Conservation (phyloP, 2,113 vertebrate species). For the Chlorodrepanis virens region DNA sequence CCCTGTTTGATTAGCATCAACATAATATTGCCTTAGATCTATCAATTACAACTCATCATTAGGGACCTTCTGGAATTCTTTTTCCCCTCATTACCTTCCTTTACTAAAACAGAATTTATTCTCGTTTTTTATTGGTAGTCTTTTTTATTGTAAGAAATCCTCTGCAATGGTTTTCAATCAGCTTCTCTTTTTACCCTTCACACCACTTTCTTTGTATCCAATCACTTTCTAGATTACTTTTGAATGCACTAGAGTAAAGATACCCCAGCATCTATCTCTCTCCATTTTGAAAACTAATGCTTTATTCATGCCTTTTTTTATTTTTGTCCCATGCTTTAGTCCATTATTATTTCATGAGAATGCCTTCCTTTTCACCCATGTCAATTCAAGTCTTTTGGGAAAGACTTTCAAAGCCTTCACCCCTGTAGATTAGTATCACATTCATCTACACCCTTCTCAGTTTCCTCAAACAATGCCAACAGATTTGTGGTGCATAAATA, state of each 20-base stretch:
- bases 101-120: background rate
- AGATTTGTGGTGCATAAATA: background rate
- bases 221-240: background rate
- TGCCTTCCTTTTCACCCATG: background rate
- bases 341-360: background rate
- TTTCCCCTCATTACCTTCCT: fast-evolving
- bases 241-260: background rate
- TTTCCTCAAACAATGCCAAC: background rate
- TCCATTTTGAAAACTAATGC: background rate
- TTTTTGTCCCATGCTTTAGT: background rate
- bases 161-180: background rate
- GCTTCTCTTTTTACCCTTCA: background rate
- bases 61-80: background rate
- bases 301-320: background rate
- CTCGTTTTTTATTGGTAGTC: background rate
- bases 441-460: background rate
- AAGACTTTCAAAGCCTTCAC: background rate
- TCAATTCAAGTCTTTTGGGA: background rate
- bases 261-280: background rate
- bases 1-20: background rate
- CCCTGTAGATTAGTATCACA: background rate
- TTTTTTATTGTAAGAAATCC: background rate
- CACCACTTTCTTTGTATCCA: background rate
- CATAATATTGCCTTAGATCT: background rate
- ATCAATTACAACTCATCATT: background rate